Percentiles rank a stretch among this genome's conserved stretches.
phyloP scores from a whole-genome alignment of 2,797 vertebrate genomes.

The Darevskia nairensis region DNA sequence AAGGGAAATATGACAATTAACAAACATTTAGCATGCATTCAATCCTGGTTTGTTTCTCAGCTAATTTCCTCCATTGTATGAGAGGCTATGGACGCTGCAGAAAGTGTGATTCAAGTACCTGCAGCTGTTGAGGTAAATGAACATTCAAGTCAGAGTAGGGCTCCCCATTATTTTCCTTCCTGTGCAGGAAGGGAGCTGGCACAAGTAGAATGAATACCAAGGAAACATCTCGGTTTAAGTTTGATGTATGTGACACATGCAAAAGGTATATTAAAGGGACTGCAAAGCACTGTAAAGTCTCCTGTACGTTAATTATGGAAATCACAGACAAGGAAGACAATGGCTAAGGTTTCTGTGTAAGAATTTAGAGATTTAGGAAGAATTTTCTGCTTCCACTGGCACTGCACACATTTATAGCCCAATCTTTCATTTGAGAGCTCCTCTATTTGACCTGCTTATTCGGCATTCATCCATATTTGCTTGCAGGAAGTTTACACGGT shows the following conservation, averaged over 20 bases:
- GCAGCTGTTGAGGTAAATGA: conserved; percentile 74
- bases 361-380: not conserved
- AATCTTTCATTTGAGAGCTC: not conserved
- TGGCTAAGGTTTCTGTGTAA: not conserved
- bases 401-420: not conserved
- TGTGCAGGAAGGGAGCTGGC: conserved; percentile 17
- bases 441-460: not conserved
- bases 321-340: not conserved
- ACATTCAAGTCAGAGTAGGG: not conserved
- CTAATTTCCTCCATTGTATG: conserved; percentile 72
- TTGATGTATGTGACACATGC: not conserved
- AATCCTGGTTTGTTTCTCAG: conserved; percentile 67
- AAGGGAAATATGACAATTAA: conserved; percentile 71
- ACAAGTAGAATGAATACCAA: conserved; percentile 45
- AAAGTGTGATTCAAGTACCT: conserved; percentile 72
- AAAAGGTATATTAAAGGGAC: not conserved
- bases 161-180: not conserved
- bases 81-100: conserved; percentile 65
- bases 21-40: conserved; percentile 69
- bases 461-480: too few relatives aligned
- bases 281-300: conserved; percentile 12
- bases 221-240: not conserved
- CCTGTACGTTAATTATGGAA: not conserved
- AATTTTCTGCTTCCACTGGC: not conserved
- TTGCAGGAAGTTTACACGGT: too few relatives aligned